Base-by-base conservation (phyloP, 2,113 vertebrate species). In the Erpornis zantholeuca region DNA sequence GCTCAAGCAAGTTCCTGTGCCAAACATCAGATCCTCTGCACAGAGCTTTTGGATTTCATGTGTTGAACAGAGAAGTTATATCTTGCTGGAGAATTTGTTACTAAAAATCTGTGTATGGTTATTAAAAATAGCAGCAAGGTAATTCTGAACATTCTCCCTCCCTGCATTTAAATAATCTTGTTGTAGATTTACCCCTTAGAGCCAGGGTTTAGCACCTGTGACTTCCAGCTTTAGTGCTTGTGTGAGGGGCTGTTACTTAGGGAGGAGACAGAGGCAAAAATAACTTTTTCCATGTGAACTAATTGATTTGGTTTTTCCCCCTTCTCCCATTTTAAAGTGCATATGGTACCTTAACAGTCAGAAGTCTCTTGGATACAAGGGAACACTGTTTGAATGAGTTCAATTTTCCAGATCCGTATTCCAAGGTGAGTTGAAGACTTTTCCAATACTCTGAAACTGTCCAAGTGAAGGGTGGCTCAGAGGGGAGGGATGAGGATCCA, bases 301-400 rank as follows among this genome's bases (percentile, higher is more conserved):
- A 50, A 31, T 6, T 86, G 68, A 90, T 63, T n/a, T 83, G 24
- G 10, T 63, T 93, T n/a, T 12, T 4, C 64, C 11, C 96, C 71
- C 96, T 86, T 97, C 73, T 96, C 97, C 75, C 72, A 92, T 97
- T 94, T 49, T 91, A 25, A 90, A 99, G 99, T 81, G 99, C 99
- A 21, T 99, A 99, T 19, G 99, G 99, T 96, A 99, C 99, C 57
- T 98, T 99, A 96, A 99, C 99, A 22, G 99, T 99, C 96, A 98
- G 99, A 94, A 99, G 99, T 97, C 98, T 99, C 56, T 95, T 99
- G 98, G 99, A 99, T 97, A 99, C 99, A 1, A 98, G 99, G 97
- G 99, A 99, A 78, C 99, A 99, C 97, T 99, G 99, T 95, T 94
- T 99, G 97, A 99, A 99, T 3, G 99, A 99, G 97, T 99, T 99